Evolutionary conservation across 2,113 vertebrate genomes (phyloP), one percentile per base, ranked within the genome.

Genomic region (Oryzias woworae): DNA sequence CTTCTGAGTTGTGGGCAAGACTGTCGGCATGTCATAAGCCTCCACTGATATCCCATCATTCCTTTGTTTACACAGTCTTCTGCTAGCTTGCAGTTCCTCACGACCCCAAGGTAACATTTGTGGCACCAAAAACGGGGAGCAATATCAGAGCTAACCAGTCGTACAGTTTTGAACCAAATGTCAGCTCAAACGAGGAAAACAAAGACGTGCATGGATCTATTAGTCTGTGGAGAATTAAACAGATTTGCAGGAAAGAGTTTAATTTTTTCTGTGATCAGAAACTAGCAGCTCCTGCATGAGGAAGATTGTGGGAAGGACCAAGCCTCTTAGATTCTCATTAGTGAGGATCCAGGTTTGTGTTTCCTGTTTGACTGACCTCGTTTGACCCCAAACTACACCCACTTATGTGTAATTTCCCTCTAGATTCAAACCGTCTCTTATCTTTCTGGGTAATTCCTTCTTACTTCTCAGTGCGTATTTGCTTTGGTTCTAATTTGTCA

Each of bases 321-420:
- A 45, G 22, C 14, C 13, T 47, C 20, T 44, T 17, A 42, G 50
- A 76, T 73, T 76, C 20, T 73, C 62, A 63, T 75, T 73, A 60
- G 24, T 50, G 70, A 53, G 50, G 62, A 41, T 41, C 18, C 28
- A 41, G 53, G 26, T 78, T 56, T 47, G 71, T 14, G 14, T 73
- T 81, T 83, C 77, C 79, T 81, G 71, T 57, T 28, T 66, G 20
- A n/a, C 15, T 72, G 62, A 80, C 77, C 80, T 72, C 57, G 53
- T 59, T 28, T 75, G 57, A 84, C 60, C 66, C 53, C 68, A 52
- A 26, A 48, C 12, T 80, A 77, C 52, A 16, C 18, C 57, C 45
- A 42, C 18, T 69, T 82, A 68, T 60, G 51, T 62, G 78, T 67
- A 54, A 74, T 71, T 74, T 62, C 16, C 61, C 44, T 46, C 15